A percentile compares a stretch with the other conserved stretches of the same genome.
phyloP scores from a whole-genome alignment of 2,888 invertebrate genomes.

The Drosophila vallismaia region DNA sequence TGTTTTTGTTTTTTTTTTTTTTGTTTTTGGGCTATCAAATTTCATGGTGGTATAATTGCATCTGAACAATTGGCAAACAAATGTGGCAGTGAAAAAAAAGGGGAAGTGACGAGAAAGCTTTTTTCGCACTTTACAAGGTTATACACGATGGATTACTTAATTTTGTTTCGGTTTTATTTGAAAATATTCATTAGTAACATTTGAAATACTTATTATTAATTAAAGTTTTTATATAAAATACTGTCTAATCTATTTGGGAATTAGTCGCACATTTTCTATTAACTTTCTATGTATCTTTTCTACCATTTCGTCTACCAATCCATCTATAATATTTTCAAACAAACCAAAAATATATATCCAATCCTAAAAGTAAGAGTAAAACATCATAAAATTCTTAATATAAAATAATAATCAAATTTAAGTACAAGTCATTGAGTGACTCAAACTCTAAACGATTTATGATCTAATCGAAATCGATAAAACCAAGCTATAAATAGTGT shows the following conservation, averaged over 20 bases:
- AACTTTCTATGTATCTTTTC: too few relatives aligned
- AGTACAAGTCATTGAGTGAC: slow-evolving; percentile 28
- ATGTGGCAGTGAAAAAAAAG: slow-evolving; percentile 9
- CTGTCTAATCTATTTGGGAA: too few relatives aligned
- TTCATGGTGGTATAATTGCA: slow-evolving; percentile 76
- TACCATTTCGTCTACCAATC: too few relatives aligned
- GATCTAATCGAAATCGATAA: slow-evolving; percentile 43
- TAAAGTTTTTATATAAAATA: neutral
- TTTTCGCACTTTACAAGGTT: slow-evolving; percentile 24
- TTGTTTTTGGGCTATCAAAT: slow-evolving; percentile 70
- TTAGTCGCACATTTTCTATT: too few relatives aligned
- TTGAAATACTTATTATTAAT: neutral
- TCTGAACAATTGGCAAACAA: slow-evolving; percentile 43
- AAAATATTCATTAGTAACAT: neutral
- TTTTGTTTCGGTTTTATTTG: neutral
- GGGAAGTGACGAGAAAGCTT: slow-evolving; percentile 32
- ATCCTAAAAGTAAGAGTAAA: slow-evolving; percentile 21
- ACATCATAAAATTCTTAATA: neutral
- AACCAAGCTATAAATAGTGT: slow-evolving; percentile 25
- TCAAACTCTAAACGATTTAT: slow-evolving; percentile 16
- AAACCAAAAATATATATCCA: neutral
- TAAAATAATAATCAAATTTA: slow-evolving; percentile 1
- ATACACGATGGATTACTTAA: slow-evolving; percentile 22
- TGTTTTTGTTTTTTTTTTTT: neutral
- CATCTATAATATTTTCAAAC: too few relatives aligned